Base-by-base conservation (phyloP, 2,797 vertebrate species). In the Mycteria americana region DNA sequence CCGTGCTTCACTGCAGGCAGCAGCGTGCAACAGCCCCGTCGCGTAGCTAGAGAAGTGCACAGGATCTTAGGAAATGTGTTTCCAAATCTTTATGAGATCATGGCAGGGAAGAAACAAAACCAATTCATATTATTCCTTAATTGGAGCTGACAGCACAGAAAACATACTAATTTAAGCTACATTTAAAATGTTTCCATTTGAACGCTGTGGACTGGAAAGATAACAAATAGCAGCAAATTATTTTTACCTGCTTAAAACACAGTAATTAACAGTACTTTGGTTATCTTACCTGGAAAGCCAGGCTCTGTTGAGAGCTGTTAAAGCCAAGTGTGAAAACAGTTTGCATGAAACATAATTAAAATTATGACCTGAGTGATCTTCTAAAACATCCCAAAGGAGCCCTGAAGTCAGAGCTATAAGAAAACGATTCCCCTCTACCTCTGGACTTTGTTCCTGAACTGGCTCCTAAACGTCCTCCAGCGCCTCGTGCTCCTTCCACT, bases 221-320 rank as follows among this genome's bases (percentile, higher is more conserved):
- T 94, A 97, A 96, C 70, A 89, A 95, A 95, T 25, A 90, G 56
- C 39, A 87, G 80, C 56, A 93, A 96, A 95, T 95, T 94, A 90
- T 91, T 94, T 95, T 92, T 88, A 92, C 89, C 59, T 76, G 81
- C 85, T 96, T 94, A 93, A 92, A 97, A 87, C 80, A 86, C 94
- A 92, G 92, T 46, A 84, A 92, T 91, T 95, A 96, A 50, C 85
- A 69, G 88, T 62, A 76, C 86, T 91, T 95, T 85, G 88, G 90
- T 96, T 95, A 94, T 92, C 92, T 94, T 68, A 89, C 88, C 90
- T 94, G 95, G 77, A 87, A 94, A 91, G 77, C 35, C 88, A 88
- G 56, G 88, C 93, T 93, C 92, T 89, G 91, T 7, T 35, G 90
- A 92, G 92, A 93, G 88, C 88, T 92, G 87, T 93, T 87, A 93